Base-by-base conservation (phyloP, 2,113 vertebrate genomes). In the Ptilonorhynchus violaceus region DNA sequence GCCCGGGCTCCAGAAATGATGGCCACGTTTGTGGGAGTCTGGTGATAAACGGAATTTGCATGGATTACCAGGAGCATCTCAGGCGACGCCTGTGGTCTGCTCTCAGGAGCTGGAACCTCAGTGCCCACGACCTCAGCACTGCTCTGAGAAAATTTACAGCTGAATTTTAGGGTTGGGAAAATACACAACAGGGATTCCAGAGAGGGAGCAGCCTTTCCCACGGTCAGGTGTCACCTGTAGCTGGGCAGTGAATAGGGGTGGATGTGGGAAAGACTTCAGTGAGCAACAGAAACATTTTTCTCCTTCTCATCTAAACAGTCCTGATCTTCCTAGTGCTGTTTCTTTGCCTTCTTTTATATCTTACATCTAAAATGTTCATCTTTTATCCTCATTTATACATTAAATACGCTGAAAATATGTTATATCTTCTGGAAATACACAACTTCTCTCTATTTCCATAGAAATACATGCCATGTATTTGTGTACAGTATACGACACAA, bases 151-250 rank as follows among this genome's bases (percentile, higher is more conserved):
- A 37, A 15, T 19, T 10, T 18, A 7, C 9, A 30, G 69, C 33
- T 46, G 10, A n/a, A 18, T 15, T 18, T 18, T 0, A 49, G 62
- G 19, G 14, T 4, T 46, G 55, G 47, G 60, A 46, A 84, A 63
- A 35, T 2, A n/a, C 4, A 12, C 11, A 50, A 1, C 53, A 37
- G 23, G 0, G 0, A 22, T 24, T 47, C 47, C 24, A 19, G 28
- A 21, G 35, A 7, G 7, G 53, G 28, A 39, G 19, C 46, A 62
- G 39, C 74, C 31, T 23, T 66, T 23, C 0, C 5, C 30, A 5
- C 5, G 1, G 7, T 4, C 24, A 12, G 6, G 16, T 27, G 55
- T 24, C 56, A 18, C 2, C 20, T 49, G 49, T 0, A 8, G 35
- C 3, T 31, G 52, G 19, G 13, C 42, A 85, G 18, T 11, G n/a